These are phyloP conservation scores for Dolichallabes microphthalmus DNA, from an alignment of 2,113 vertebrate genomes.

Conservation along the genomic window DNA sequence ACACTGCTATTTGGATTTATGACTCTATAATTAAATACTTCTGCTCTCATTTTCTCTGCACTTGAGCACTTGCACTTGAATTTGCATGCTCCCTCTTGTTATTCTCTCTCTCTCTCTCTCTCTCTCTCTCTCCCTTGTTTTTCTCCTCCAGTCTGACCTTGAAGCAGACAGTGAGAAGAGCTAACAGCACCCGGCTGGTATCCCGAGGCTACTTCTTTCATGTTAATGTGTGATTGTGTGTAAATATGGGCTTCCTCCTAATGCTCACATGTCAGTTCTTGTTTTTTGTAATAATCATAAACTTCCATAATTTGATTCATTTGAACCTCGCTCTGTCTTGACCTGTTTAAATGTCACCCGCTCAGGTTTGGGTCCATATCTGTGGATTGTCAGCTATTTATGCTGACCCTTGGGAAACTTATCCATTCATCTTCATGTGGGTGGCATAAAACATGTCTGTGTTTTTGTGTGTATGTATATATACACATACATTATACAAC, in stretches of 20 bases:
- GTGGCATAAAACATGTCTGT: not conserved
- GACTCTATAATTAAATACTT: not conserved
- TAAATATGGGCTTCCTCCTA: not conserved
- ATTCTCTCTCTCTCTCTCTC: not conserved
- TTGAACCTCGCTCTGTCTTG: not conserved
- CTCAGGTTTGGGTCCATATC: not conserved
- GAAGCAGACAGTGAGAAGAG: constrained; percentile 34
- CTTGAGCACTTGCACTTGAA: not conserved
- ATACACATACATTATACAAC: no score
- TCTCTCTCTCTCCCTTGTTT: not conserved
- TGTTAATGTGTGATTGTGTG: not conserved
- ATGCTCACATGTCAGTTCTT: not conserved
- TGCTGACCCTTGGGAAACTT: not conserved
- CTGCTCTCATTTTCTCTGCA: not conserved
- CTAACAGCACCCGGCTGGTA: constrained; percentile 31
- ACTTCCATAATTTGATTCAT: constrained; percentile 1
- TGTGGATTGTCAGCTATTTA: not conserved
- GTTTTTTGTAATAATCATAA: not conserved
- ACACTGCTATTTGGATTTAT: constrained; percentile 4
- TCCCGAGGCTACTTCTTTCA: constrained; percentile 7
- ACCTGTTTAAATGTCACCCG: not conserved
- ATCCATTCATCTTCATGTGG: not conserved
- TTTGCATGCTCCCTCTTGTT: not conserved
- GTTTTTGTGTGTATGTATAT: not conserved
- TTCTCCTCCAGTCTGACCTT: constrained; percentile 32